phyloP scores from a whole-genome alignment of 2,113 vertebrate species.

The Apteryx owenii region DNA sequence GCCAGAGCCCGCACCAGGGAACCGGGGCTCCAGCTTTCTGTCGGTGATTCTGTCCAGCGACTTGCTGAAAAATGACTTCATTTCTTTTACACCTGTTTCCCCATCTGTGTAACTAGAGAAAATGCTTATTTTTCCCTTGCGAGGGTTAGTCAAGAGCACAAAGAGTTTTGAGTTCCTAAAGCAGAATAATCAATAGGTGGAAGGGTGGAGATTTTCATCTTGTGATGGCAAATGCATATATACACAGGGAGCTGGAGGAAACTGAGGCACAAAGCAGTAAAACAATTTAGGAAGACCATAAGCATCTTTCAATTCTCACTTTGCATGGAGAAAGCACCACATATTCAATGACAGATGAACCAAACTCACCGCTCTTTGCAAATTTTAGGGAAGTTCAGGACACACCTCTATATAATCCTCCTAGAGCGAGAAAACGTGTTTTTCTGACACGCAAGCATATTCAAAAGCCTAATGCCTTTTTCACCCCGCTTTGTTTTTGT shows the following conservation, averaged over 20 bases:
- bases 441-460: fast-evolving
- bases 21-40: background rate
- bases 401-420: background rate
- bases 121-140: background rate
- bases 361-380: background rate
- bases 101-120: background rate
- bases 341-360: background rate
- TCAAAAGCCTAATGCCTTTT: background rate
- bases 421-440: background rate
- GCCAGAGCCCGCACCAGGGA: background rate
- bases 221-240: fast-evolving
- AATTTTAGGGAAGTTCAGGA: background rate
- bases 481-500: background rate
- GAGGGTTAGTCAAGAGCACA: background rate
- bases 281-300: fast-evolving
- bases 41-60: background rate
- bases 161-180: background rate
- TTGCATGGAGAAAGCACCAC: background rate
- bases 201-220: background rate
- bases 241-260: background rate
- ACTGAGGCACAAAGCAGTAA: background rate
- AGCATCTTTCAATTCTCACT: background rate
- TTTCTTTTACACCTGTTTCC: background rate
- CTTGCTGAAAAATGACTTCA: background rate
- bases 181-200: background rate